These are phyloP conservation scores for Glaucidium brasilianum DNA, from an alignment of 2,113 vertebrate species.

Conservation along the genomic window DNA sequence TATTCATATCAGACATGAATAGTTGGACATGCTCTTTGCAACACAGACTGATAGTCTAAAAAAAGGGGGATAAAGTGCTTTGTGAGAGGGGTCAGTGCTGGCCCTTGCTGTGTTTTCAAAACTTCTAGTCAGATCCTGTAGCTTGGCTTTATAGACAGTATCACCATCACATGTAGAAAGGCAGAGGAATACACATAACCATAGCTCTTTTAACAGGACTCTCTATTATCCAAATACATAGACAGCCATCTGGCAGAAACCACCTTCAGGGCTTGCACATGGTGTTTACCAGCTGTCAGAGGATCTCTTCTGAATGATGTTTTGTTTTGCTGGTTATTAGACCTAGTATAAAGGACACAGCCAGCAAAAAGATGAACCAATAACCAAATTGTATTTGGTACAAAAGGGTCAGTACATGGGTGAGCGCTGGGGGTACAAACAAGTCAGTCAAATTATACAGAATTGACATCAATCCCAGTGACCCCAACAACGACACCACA, in stretches of 20 bases:
- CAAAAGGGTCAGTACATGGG: too few species aligned
- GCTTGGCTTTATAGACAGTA: background rate
- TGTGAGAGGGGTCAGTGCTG: background rate
- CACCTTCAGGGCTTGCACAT: background rate
- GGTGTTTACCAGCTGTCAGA: background rate
- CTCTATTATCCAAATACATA: background rate
- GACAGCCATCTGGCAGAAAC: background rate
- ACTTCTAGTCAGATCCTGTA: background rate
- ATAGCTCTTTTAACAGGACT: background rate
- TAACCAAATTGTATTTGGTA: too few species aligned
- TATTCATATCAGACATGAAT: constrained; percentile 16
- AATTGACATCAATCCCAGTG: too few species aligned
- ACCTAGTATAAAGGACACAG: too few species aligned
- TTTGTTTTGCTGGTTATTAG: too few species aligned
- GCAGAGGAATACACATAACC: background rate
- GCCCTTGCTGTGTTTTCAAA: background rate
- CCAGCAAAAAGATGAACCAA: too few species aligned
- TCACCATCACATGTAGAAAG: background rate
- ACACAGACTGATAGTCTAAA: background rate
- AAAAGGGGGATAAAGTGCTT: background rate
- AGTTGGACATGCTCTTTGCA: background rate
- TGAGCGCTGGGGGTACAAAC: too few species aligned
- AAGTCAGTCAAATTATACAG: too few species aligned
- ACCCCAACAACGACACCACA: too few species aligned
- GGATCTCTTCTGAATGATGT: background rate